Base-by-base conservation (phyloP, 2,113 vertebrate genomes). In the Pteropus alecto region DNA sequence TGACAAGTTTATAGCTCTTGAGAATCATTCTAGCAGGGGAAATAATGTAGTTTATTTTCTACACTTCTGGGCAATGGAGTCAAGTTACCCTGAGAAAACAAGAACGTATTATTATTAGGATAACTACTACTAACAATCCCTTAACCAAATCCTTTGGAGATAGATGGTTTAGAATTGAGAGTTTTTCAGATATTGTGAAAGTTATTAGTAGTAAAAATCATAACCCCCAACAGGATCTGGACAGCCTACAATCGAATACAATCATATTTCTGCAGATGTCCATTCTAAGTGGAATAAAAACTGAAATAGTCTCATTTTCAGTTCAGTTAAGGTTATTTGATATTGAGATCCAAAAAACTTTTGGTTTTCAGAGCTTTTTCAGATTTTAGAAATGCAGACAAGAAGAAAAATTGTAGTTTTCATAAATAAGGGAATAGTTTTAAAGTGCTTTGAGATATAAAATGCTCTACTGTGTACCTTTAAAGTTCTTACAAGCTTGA, bases 381-480 rank as follows among this genome's bases (percentile, higher is more conserved):
- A 18, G 12, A 92, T 81, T 91, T 85, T 73, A 92, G 79, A 96
- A 93, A 96, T 73, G 7, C 16, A 93, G 33, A 65, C 35, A 96
- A 87, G 74, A 86, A 70, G 88, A 67, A 83, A 90, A 61, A 13
- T 41, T 78, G 30, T 35, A 43, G 71, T 91, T 83, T 86, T 93
- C 5, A 48, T 21, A 68, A 92, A 46, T 43, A 87, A 63, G 76
- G 12, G 19, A 92, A 82, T 68, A 8, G 18, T 61, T 41, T 48
- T 22, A 71, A 4, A 67, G 46, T 13, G 15, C 41, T 76, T 76
- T 43, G 16, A 60, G 10, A 93, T 18, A 92, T 28, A 84, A 95
- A 89, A 74, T 58, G 2, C 21, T 94, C 41, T 54, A 74, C 21
- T 2, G 15, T 65, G 28, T 24, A 58, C 28, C 65, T 46, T 60